A percentile compares a stretch with the other conserved stretches of the same genome.
Evolutionary conservation across 1,140 invertebrate genomes (phyloP).

Genomic region (Charaxes varanes): DNA sequence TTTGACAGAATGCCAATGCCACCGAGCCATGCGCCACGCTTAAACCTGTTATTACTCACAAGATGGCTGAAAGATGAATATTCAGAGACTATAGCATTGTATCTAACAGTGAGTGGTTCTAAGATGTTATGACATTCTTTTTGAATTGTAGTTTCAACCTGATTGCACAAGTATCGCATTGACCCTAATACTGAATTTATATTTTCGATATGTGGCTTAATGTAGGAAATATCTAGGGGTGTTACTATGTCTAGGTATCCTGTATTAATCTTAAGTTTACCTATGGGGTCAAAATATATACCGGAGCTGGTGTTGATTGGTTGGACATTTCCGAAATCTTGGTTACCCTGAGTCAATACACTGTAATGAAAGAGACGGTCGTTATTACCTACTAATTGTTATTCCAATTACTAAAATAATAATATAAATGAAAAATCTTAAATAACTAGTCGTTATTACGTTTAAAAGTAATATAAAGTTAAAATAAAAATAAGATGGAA

Average conservation of each 20-base stretch:
- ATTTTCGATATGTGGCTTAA: constrained; percentile 25
- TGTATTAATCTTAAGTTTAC: constrained; percentile 21
- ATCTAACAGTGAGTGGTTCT: constrained; percentile 2
- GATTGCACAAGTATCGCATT: too few species aligned
- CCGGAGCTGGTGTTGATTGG: constrained; percentile 21
- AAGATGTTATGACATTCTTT: constrained; percentile 13
- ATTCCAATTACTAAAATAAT: too few species aligned
- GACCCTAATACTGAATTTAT: constrained; percentile 2
- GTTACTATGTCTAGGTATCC: constrained; percentile 18
- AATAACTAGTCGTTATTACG: too few species aligned
- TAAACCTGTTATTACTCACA: background rate
- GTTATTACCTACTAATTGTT: too few species aligned
- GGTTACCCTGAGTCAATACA: background rate
- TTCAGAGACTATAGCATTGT: background rate
- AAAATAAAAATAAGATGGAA: too few species aligned
- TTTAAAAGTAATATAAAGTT: too few species aligned
- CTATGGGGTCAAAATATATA: constrained; percentile 23
- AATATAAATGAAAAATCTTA: too few species aligned
- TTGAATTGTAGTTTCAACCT: too few species aligned
- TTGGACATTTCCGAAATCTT: constrained; percentile 1
- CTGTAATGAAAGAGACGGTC: background rate
- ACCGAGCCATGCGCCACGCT: constrained; percentile 17
- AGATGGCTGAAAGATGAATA: background rate
- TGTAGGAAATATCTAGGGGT: constrained; percentile 25
- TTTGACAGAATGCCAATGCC: constrained; percentile 18